phyloP scores from a whole-genome alignment of 2,888 invertebrate genomes.

The Ectemnius continuus region DNA sequence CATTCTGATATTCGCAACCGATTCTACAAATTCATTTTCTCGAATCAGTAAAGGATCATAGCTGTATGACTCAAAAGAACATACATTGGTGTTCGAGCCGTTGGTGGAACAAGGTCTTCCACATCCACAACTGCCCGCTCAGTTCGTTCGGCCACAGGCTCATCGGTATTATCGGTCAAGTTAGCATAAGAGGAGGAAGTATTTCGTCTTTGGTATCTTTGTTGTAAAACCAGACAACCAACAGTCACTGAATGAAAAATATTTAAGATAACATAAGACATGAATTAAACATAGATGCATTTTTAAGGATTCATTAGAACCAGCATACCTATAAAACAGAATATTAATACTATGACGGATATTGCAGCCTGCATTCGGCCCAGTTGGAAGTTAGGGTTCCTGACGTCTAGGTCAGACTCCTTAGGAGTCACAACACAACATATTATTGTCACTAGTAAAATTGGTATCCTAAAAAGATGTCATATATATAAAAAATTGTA shows the following conservation, averaged over 20 bases:
- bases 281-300: not conserved
- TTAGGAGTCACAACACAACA: constrained; percentile 80
- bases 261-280: too few species aligned
- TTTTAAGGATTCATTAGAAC: not conserved
- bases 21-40: constrained; percentile 36
- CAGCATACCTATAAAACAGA: constrained; percentile 87
- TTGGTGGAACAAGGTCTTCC: constrained; percentile 73
- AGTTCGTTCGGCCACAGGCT: constrained; percentile 29
- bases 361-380: constrained; percentile 88
- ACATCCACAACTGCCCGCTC: constrained; percentile 73
- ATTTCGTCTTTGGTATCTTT: constrained; percentile 86
- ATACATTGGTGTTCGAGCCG: constrained; percentile 54
- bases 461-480: constrained; percentile 81
- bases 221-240: constrained; percentile 89
- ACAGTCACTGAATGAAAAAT: constrained; percentile 82
- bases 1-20: constrained; percentile 57
- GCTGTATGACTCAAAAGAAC: not conserved
- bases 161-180: constrained; percentile 52
- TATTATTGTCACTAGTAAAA: constrained; percentile 83
- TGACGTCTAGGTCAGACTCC: constrained; percentile 81
- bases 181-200: constrained; percentile 54
- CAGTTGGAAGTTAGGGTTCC: constrained; percentile 88
- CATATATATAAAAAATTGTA: constrained; percentile 1
- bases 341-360: constrained; percentile 86
- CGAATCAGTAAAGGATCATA: not conserved